Evolutionary conservation across 1,140 invertebrate genomes (phyloP).

Genomic region (Nylanderia fulva): DNA sequence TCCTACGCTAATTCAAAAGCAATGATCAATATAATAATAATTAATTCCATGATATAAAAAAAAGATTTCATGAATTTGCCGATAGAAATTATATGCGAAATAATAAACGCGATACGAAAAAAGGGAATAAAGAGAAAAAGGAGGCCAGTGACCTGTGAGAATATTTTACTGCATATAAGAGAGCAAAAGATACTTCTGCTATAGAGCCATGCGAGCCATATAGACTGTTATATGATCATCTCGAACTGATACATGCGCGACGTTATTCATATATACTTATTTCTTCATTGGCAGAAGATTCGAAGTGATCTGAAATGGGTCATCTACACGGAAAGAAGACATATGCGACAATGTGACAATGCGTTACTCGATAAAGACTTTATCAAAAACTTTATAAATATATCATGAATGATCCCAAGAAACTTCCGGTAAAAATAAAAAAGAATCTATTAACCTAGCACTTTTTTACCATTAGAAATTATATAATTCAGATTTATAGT

Average conservation of each 20-base stretch:
- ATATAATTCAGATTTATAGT: background rate
- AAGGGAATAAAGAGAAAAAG: background rate
- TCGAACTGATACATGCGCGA: slow-evolving; percentile 75
- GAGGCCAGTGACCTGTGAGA: background rate
- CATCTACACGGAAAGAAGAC: slow-evolving; percentile 50
- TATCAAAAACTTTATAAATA: slow-evolving; percentile 33
- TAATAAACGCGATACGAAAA: background rate
- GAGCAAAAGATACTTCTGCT: slow-evolving; percentile 63
- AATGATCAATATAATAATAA: background rate
- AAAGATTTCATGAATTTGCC: background rate
- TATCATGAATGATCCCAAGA: background rate
- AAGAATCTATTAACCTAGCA: background rate
- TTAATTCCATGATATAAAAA: background rate
- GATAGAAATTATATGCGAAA: background rate
- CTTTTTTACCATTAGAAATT: background rate
- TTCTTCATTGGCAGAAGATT: slow-evolving; percentile 75
- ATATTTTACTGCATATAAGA: slow-evolving; percentile 60
- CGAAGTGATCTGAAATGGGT: slow-evolving; percentile 69
- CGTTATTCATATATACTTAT: slow-evolving; percentile 77
- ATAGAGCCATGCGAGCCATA: slow-evolving; percentile 71
- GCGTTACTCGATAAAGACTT: slow-evolving; percentile 37
- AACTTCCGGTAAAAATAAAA: background rate
- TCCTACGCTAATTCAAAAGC: background rate
- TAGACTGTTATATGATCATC: slow-evolving; percentile 78
- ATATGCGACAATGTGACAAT: slow-evolving; percentile 49